Conservation (phyloP, 2,888 invertebrate genomes). For the Melieria crassipennis region DNA sequence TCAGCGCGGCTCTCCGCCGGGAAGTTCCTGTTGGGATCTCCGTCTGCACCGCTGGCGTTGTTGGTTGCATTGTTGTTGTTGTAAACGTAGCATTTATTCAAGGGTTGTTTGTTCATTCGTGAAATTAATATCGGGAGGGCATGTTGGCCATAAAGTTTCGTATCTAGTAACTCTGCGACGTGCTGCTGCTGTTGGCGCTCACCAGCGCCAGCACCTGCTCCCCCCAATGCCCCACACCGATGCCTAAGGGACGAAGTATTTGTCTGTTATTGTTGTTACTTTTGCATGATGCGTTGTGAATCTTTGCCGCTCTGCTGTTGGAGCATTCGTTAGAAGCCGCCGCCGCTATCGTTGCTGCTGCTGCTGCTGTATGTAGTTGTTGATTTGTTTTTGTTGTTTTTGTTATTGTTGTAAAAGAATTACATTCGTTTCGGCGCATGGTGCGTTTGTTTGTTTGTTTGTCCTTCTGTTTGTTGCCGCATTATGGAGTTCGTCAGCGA, state of each 20-base stretch:
- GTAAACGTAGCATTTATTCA: not conserved
- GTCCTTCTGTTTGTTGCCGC: not conserved
- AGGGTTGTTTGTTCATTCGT: constrained; percentile 31
- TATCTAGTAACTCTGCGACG: constrained; percentile 7
- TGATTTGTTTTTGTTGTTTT: not conserved
- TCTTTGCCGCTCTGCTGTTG: not conserved
- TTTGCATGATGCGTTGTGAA: no score
- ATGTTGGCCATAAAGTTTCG: constrained; percentile 36
- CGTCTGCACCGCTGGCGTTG: no score
- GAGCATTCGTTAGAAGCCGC: not conserved
- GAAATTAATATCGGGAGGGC: constrained; percentile 36
- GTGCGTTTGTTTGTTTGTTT: not conserved
- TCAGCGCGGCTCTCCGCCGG: not conserved
- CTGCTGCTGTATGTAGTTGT: not conserved
- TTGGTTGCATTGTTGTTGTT: no score
- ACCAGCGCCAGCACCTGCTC: constrained; percentile 11
- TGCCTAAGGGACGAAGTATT: no score
- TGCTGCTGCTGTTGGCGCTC: constrained; percentile 30
- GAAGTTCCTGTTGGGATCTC: not conserved
- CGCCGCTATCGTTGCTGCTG: no score
- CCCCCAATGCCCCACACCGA: not conserved
- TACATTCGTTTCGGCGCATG: not conserved
- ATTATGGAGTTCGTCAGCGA: constrained; percentile 17
- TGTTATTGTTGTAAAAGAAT: not conserved
- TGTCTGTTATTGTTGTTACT: no score